Base-by-base conservation (phyloP, 1,140 invertebrate genomes). In the Neodiprion fabricii region DNA sequence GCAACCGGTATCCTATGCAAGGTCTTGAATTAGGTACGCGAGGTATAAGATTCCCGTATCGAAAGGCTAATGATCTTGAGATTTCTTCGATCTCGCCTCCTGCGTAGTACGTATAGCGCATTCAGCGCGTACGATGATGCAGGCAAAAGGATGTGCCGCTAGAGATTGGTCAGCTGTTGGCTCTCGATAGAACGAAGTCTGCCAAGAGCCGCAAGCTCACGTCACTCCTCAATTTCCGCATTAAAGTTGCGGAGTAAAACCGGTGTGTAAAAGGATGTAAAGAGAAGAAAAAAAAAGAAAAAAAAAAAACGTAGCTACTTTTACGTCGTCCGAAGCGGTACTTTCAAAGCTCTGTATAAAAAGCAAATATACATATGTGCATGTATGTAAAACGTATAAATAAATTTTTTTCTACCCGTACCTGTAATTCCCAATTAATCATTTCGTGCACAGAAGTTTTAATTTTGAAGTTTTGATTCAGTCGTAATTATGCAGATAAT, bases 151-250 rank as follows among this genome's bases (percentile, higher is more conserved):
- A 40, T 40, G 28, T 40, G 28, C 28, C 28, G n/a, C n/a, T 17
- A 17, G 50, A 10, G 11, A 61, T 61, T 61, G 53, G 53, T 61
- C 53, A 61, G 53, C 53, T 61, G 53, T 12, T 7, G 9, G 53
- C 11, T 61, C 4, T 5, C 28, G 28, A 28, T 28, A 61, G 53
- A 14, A 61, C 53, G 53, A 11, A n/a, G 53, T 4, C 11, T 14
- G n/a, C 17, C 17, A 17, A 11, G 53, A 61, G 53, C 53, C 9
- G 53, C 28, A 40, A 3, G 28, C 4, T 17, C 11, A 61, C 53
- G 53, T 61, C 53, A 61, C 53, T 61, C 53, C 5, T 61, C 53
- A 61, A 61, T 61, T 61, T 14, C 53, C 53, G 53, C 53, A 61
- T 17, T 9, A 61, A 61, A 12, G 53, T 61, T 12, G 5, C 28